Percentiles rank a stretch among this genome's conserved stretches.
Evolutionary conservation across 2,797 vertebrate genomes (phyloP).

Genomic region (Natrix natrix): DNA sequence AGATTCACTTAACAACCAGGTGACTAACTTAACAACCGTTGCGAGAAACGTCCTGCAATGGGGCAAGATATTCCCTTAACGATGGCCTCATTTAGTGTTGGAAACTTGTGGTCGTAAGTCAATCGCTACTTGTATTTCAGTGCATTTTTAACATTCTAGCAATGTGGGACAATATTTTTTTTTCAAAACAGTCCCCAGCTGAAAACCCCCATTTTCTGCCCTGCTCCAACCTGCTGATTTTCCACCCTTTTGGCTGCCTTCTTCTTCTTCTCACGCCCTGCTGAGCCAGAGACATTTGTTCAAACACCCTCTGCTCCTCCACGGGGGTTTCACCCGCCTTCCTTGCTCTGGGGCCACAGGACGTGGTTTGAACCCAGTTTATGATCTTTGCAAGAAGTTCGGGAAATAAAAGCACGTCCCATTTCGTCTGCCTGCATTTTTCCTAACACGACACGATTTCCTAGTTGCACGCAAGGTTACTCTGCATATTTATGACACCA

Average conservation of each 20-base stretch:
- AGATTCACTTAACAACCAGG: too few relatives aligned
- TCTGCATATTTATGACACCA: not conserved
- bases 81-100: too few relatives aligned
- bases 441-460: not conserved
- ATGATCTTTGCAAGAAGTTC: not conserved
- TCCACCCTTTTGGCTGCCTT: not conserved
- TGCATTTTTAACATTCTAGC: constrained; percentile 53
- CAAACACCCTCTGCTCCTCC: not conserved
- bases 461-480: not conserved
- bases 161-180: constrained; percentile 73
- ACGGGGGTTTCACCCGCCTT: not conserved
- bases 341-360: not conserved
- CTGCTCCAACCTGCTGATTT: not conserved
- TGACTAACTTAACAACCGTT: too few relatives aligned
- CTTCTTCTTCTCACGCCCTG: not conserved
- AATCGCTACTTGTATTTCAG: not conserved
- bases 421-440: not conserved
- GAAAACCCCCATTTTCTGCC: constrained; percentile 50
- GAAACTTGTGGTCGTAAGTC: too few relatives aligned
- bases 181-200: constrained; percentile 61
- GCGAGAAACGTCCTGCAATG: too few relatives aligned
- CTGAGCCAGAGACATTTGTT: not conserved
- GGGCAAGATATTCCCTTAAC: too few relatives aligned
- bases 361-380: not conserved
- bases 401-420: not conserved